Evolutionary conservation across 2,113 vertebrate genomes (phyloP), one percentile per base, ranked within the genome.

Genomic region (Anhinga anhinga): DNA sequence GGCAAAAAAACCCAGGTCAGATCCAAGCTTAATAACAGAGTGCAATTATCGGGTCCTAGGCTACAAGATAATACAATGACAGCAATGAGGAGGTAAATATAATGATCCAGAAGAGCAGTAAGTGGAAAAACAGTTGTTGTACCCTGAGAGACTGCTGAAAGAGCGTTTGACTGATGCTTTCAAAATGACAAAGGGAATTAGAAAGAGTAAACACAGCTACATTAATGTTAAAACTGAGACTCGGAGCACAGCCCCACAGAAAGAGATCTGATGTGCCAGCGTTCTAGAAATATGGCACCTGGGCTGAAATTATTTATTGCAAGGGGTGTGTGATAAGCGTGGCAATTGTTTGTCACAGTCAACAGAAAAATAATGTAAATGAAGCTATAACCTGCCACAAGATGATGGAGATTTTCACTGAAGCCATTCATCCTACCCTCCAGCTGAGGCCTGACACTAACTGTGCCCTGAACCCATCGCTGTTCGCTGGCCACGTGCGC

Each of bases 81-180:
- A 97, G 62, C 89, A 53, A 61, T 7, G 19, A 94, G 74, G 82
- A 92, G 44, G 63, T 76, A 91, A 95, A 95, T 80, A 93, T 50
- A 93, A 93, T 66, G 91, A 95, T 90, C 89, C 63, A 85, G 62
- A 95, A 70, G 81, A 95, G 55, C 76, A 71, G 30, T 50, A 83
- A 96, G 90, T 90, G 90, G 69, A 93, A 93, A 86, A 96, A 88
- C 86, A 89, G 83, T 87, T 88, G 83, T 85, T 91, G 73, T 74
- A 73, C 62, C 71, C 86, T 56, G 65, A 82, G 84, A 94, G 62
- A 69, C 53, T 55, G 32, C 26, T 81, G 89, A 82, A 95, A 90
- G 84, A 95, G 58, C 77, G 4, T 73, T 53, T 91, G 89, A 95
- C 29, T 85, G 91, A 91, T 82, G 81, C 89, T 85, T 95, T 94